phyloP scores from a whole-genome alignment of 2,797 vertebrate genomes.

The Coluber constrictor region DNA sequence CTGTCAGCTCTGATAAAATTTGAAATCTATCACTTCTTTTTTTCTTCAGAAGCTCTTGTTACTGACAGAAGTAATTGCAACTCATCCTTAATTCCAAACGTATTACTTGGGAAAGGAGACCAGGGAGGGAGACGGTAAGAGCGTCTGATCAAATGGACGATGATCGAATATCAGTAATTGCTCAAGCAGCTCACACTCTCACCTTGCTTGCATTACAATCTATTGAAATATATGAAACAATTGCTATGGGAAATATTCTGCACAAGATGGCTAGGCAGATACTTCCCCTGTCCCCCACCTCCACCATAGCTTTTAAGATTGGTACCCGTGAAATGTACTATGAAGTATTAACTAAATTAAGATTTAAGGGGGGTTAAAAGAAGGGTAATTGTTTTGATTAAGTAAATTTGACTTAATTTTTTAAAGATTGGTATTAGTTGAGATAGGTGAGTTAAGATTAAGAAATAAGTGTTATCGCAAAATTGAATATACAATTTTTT shows the following conservation, averaged over 20 bases:
- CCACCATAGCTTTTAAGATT: not conserved
- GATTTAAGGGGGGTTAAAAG: no score
- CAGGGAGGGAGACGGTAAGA: not conserved
- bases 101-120: constrained; percentile 23
- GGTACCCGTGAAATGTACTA: no score
- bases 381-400: no score
- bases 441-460: no score
- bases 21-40: constrained; percentile 57
- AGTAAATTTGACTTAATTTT: no score
- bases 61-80: constrained; percentile 58
- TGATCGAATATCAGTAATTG: not conserved
- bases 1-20: constrained; percentile 65
- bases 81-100: constrained; percentile 58
- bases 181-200: not conserved
- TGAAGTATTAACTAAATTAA: no score
- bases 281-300: not conserved
- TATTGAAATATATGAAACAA: not conserved
- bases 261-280: not conserved
- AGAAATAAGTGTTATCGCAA: no score
- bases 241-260: fast-evolving
- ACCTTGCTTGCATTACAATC: not conserved
- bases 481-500: no score
- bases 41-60: constrained; percentile 56
- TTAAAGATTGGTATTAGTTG: no score
- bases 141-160: not conserved